These are phyloP conservation scores for Sternarchorhynchus goeldii DNA, from an alignment of 2,797 vertebrate species.

Conservation along the genomic window DNA sequence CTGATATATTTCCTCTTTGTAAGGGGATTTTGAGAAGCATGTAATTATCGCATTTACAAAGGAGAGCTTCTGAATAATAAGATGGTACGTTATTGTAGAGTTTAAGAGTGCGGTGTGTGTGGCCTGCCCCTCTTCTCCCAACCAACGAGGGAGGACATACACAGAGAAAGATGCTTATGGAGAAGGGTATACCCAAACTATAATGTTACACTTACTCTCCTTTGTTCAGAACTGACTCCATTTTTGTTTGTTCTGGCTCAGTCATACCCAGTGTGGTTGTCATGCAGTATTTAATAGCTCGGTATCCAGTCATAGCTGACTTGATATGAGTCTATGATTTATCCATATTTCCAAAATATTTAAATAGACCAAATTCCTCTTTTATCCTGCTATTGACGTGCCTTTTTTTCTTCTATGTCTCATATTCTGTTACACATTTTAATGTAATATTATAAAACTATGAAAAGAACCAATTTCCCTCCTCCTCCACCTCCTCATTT, in stretches of 20 bases:
- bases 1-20: conserved; percentile 51
- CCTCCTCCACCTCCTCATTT: conserved; percentile 60
- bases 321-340: neutral
- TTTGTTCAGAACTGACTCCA: conserved; percentile 18
- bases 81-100: conserved; percentile 41
- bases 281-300: conserved; percentile 3
- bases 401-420: conserved; percentile 19
- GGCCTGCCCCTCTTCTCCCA: conserved; percentile 10
- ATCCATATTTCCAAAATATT: neutral
- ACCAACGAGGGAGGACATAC: neutral
- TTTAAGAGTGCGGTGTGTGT: conserved; percentile 39
- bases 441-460: conserved; percentile 22
- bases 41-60: conserved; percentile 84
- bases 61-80: conserved; percentile 75
- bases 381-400: conserved; percentile 2
- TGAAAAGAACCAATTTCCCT: conserved; percentile 46
- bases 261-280: neutral
- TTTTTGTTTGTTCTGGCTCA: conserved; percentile 25
- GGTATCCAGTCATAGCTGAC: neutral
- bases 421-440: conserved; percentile 15
- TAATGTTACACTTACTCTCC: neutral
- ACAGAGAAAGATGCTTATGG: conserved; percentile 12
- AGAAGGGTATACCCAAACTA: conserved; percentile 10
- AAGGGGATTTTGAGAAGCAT: conserved; percentile 59
- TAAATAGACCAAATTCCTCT: neutral